These are phyloP conservation scores for Nannoperca obscura DNA, from an alignment of 2,797 vertebrate species.

Conservation along the genomic window DNA sequence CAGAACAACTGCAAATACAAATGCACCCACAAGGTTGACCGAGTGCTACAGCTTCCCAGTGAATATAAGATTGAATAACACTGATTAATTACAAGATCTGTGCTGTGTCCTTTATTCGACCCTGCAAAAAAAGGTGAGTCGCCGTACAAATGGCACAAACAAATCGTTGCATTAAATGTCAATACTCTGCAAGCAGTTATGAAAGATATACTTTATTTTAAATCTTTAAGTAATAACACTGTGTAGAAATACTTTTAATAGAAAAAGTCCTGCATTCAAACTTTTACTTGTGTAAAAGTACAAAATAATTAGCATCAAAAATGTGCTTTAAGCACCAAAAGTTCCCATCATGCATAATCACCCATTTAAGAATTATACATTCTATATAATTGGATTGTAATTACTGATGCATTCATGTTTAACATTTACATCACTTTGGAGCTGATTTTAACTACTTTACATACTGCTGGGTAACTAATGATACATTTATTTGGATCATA, in stretches of 20 bases:
- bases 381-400: not conserved
- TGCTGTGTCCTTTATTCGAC: not conserved
- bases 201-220: not conserved
- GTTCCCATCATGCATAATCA: not conserved
- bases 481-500: not conserved
- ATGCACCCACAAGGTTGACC: constrained; percentile 11
- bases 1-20: constrained; percentile 30
- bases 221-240: not conserved
- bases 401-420: not conserved
- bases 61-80: not conserved
- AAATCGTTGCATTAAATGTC: not conserved
- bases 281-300: not conserved
- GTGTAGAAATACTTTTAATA: not conserved
- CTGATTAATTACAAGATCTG: not conserved
- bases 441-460: not conserved
- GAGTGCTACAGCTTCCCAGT: not conserved
- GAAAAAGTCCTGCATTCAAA: not conserved
- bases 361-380: not conserved
- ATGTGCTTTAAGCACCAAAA: not conserved
- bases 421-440: not conserved
- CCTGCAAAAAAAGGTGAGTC: not conserved
- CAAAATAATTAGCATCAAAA: not conserved
- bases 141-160: not conserved
- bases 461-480: not conserved
- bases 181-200: not conserved